Base-by-base conservation (phyloP, 2,113 vertebrate genomes). In the Rhinopomastus cyanomelas region DNA sequence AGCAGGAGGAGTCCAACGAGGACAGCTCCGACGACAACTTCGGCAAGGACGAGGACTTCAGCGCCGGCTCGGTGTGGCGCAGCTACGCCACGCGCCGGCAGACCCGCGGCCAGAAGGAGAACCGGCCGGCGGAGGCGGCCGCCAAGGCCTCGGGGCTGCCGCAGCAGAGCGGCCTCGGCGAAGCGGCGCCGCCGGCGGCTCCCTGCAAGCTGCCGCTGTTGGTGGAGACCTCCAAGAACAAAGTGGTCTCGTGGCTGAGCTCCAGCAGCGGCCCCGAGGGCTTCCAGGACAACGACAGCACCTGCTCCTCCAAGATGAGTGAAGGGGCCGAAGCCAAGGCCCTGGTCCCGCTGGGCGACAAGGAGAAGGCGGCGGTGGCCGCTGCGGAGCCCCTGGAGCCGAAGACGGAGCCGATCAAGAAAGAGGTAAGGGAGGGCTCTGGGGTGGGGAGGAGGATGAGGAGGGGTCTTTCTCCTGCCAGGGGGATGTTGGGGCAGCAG, bases 21-120 rank as follows among this genome's bases (percentile, higher is more conserved):
- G 99, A 99, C 95, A 99, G 98, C 90, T 99, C 99, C 0, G 99
- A 99, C 0, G 98, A 99, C 92, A 99, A 99, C 22, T 99, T 99
- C 95, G 98, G 98, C 74, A 99, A 98, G 92, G 98, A 99, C 1
- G 98, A 98, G 49, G 98, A 97, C 96, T 98, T 97, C 95, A 97
- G 95, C 95, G 95, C 98, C 55, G 98, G 98, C 96, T 98, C 98
- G 0, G 99, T 99, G 72, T 99, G 98, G 98, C 98, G 99, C 76
- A 99, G 98, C 95, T 99, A 99, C 55, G 99, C 99, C 55, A 99
- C 99, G 3, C 98, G 99, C 3, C 97, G 99, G 16, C 98, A 99
- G 95, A 98, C 98, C 12, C 98, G 99, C 32, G 98, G 98, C 87
- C 98, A 98, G 95, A 98, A 98, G 84, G 98, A 99, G 89, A 98